Conservation (phyloP, 1,140 invertebrate genomes). For the Philotrypesis tridentata region DNA sequence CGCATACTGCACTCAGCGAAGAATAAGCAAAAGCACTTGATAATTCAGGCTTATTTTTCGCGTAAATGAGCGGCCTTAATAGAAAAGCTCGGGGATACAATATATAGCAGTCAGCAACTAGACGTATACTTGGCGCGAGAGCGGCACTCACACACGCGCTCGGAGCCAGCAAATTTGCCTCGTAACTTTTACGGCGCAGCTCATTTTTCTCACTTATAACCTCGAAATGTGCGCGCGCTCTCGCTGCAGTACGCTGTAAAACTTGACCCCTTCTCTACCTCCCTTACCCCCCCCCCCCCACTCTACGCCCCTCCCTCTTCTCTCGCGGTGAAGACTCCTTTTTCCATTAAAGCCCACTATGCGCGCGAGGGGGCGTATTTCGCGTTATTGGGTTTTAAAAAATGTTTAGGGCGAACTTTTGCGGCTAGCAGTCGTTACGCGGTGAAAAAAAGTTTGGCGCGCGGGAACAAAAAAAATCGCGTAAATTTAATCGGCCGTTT, state of each 20-base stretch:
- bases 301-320: no score
- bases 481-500: constrained; percentile 5
- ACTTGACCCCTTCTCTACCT: background rate
- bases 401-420: background rate
- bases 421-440: background rate
- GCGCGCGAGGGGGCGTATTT: background rate
- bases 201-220: background rate
- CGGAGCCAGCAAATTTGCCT: background rate
- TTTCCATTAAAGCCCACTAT: background rate
- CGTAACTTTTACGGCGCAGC: background rate
- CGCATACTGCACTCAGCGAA: no score
- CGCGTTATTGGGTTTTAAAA: background rate
- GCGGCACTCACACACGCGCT: background rate
- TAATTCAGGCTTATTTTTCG: background rate
- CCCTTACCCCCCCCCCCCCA: no score
- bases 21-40: background rate
- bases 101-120: background rate
- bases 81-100: background rate
- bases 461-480: background rate
- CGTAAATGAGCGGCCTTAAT: background rate
- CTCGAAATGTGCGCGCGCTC: background rate
- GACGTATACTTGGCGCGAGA: background rate
- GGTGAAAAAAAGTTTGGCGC: background rate
- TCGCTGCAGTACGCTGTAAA: background rate
- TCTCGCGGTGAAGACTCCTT: background rate